Base-by-base conservation (phyloP, 1,140 invertebrate genomes). In the Mizuhopecten yessoensis region DNA sequence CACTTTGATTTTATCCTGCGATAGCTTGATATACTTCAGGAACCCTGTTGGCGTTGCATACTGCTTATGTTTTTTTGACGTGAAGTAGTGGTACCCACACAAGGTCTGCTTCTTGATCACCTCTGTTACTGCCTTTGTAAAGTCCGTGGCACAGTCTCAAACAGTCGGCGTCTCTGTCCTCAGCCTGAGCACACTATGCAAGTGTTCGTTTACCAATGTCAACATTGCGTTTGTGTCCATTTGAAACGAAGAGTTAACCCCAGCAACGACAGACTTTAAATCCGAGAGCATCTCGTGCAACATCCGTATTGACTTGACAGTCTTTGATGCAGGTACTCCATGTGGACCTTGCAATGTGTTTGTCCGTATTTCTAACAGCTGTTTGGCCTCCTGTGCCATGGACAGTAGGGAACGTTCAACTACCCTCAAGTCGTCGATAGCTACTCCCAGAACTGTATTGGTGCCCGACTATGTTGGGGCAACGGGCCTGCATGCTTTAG, bases 61-160 rank as follows among this genome's bases (percentile, higher is more conserved):
- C n/a, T n/a, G n/a, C n/a, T n/a, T n/a, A n/a, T n/a, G n/a, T n/a
- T n/a, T 89, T 57, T 89, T 86, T 34, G 45, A 89, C 29, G 88
- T 86, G 29, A 89, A 89, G 49, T 86, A 89, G 29, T 89, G 88
- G 49, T 23, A 89, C 13, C 88, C 88, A 86, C 88, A 89, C 9
- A 89, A 42, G 33, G 88, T 45, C 13, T 29, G 36, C 36, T 13
- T 57, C 34, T 89, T 86, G 23, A 89, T 23, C 34, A 20, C 10
- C 34, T 89, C 88, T 15, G 17, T 23, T 2, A 89, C 33, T n/a
- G 45, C 45, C 20, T 34, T 86, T 0, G 36, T 7, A 34, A 89
- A 89, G 86, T 75, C 88, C 5, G 45, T 34, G 29, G 49, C 88
- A 86, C 88, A 86, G 49, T 86, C 88, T 75, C 57, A 2, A 36